Evolutionary conservation across 2,113 vertebrate genomes (phyloP).

Genomic region (Lichenostomus cassidix): DNA sequence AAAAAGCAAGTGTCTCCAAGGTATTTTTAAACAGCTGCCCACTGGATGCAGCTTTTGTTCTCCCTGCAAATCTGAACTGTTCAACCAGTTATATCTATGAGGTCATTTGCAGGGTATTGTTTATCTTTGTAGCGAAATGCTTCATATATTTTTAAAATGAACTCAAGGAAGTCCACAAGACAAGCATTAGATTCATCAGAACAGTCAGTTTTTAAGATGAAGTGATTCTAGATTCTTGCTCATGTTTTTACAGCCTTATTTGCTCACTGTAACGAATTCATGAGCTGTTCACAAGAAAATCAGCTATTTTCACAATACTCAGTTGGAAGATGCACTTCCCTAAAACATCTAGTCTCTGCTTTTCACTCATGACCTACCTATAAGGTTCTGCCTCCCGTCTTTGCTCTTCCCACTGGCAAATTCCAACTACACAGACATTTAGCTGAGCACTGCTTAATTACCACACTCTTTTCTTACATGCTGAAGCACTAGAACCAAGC

Average conservation of each 20-base stretch:
- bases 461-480: neutral
- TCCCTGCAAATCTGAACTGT: neutral
- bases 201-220: neutral
- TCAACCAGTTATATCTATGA: neutral
- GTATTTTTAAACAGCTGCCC: slow-evolving; percentile 2
- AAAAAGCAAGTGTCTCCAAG: neutral
- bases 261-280: neutral
- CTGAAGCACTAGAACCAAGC: neutral
- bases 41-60: neutral
- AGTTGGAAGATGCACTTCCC: neutral
- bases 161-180: neutral
- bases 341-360: neutral
- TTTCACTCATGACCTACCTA: neutral
- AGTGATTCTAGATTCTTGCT: neutral
- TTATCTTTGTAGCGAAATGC: neutral
- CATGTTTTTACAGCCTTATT: neutral
- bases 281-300: neutral
- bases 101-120: neutral
- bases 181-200: neutral
- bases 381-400: neutral
- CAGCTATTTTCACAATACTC: neutral
- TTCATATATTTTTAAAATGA: neutral
- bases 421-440: neutral
- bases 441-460: neutral
- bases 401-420: neutral